These are phyloP conservation scores for Aphodius sticticus DNA, from an alignment of 2,888 invertebrate genomes.

Conservation along the genomic window DNA sequence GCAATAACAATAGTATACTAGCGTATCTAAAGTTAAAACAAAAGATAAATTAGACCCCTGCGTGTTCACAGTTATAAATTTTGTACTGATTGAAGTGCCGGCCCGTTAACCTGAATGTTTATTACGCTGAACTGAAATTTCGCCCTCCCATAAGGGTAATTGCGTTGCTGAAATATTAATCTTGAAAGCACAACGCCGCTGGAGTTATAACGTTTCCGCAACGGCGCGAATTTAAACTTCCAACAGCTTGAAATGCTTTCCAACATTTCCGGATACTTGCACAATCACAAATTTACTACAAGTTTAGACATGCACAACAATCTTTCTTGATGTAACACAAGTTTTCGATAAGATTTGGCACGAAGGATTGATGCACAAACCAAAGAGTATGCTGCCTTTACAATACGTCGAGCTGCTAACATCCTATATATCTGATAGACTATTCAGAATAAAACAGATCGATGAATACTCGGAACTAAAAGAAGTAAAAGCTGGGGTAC, in stretches of 20 bases:
- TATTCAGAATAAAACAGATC: too few relatives aligned
- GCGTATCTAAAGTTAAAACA: neutral
- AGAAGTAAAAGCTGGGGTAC: too few relatives aligned
- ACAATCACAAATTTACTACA: neutral
- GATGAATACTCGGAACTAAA: too few relatives aligned
- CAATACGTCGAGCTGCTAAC: too few relatives aligned
- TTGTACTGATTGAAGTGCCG: neutral
- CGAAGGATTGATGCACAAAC: too few relatives aligned
- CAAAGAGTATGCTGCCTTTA: too few relatives aligned
- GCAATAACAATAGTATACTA: neutral
- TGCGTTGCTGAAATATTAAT: slow-evolving; percentile 30
- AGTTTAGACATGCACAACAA: too few relatives aligned
- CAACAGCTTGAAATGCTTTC: neutral
- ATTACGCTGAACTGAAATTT: slow-evolving; percentile 28
- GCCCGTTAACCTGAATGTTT: neutral
- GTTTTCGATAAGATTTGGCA: too few relatives aligned
- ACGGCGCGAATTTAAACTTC: neutral
- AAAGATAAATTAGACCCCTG: neutral
- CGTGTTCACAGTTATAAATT: neutral
- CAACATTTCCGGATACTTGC: neutral
- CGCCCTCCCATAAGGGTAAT: slow-evolving; percentile 29
- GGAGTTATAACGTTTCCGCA: slow-evolving; percentile 9
- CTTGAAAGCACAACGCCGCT: slow-evolving; percentile 27
- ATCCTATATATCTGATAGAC: too few relatives aligned
- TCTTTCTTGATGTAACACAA: too few relatives aligned